These are phyloP conservation scores for Lepas anatifera DNA, from an alignment of 2,888 invertebrate genomes.

Conservation along the genomic window DNA sequence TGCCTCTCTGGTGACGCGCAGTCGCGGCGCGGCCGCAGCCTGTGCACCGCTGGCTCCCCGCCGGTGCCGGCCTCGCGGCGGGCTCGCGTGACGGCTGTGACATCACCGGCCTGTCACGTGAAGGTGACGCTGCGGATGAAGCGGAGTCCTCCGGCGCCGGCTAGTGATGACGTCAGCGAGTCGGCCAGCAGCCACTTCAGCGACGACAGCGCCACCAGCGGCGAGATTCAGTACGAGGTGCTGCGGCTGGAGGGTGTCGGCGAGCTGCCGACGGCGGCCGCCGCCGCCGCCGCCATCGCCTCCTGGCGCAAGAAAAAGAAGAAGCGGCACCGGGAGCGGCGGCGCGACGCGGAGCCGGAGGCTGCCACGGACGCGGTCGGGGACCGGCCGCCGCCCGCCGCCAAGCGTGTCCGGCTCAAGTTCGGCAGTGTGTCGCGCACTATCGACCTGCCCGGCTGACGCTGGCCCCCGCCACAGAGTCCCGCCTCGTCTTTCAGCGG, in stretches of 20 bases:
- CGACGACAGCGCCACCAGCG: constrained; percentile 32
- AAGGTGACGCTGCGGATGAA: constrained; percentile 76
- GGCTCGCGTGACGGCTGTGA: not conserved
- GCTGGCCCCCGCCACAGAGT: not conserved
- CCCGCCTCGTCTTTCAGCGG: not conserved
- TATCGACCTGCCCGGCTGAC: constrained; percentile 5
- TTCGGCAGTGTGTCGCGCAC: constrained; percentile 9
- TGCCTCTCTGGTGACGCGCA: not conserved
- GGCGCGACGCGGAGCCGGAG: not conserved
- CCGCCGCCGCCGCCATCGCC: too few relatives aligned
- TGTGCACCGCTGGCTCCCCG: not conserved
- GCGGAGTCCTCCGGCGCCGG: constrained; percentile 65
- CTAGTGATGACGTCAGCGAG: constrained; percentile 75
- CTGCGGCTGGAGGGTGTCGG: constrained; percentile 56
- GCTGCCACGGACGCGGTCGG: not conserved
- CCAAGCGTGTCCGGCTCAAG: constrained; percentile 3
- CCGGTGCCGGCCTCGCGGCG: not conserved
- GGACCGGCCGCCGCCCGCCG: not conserved
- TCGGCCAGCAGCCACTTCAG: constrained; percentile 8
- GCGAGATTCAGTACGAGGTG: constrained; percentile 55
- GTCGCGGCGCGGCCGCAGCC: not conserved
- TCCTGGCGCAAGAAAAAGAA: constrained; percentile 2
- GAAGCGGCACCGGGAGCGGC: not conserved
- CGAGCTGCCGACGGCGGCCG: not conserved
- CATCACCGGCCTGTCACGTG: constrained; percentile 30